Evolutionary conservation across 1,140 invertebrate genomes (phyloP), one percentile per base, ranked within the genome.

Genomic region (Cydia amplana): DNA sequence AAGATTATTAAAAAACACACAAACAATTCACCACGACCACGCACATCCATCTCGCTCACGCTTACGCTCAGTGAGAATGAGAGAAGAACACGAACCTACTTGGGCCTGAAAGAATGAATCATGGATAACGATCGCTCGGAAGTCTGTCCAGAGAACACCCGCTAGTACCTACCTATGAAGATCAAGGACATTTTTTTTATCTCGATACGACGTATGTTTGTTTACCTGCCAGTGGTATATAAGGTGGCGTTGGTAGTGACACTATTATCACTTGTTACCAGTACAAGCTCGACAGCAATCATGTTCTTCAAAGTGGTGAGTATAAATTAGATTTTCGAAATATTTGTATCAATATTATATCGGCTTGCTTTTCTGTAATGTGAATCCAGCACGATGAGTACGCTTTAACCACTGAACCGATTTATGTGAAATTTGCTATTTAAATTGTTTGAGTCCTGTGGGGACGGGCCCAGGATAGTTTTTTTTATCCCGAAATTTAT

Each of bases 181-280:
- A 74, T 74, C 73, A 74, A 74, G 73, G 73, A 63, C 73, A 40
- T 40, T 32, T 20, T 74, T 74, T 74, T 74, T 74, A 32, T 32
- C 51, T 18, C 20, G 16, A 18, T 43, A 55, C 3, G 46, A 49
- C 49, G 36, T 20, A 10, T 4, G n/a, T 60, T n/a, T 51, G 51
- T 55, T 16, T 25, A 40, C 4, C 2, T 16, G 10, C 73, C 36
- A 18, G 65, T 43, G 7, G 23, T 74, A 74, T 74, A 74, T 63
- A 74, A 74, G 28, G 49, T 40, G 40, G 18, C n/a, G 49, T 63
- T 14, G 32, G 49, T 60, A 20, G n/a, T 63, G 4, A 9, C n/a
- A 60, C 20, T 2, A 51, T 55, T 74, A 63, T 74, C 73, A 74
- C 73, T 74, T 70, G 65, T 70, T 40, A 70, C 65, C 32, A 65